A percentile compares a stretch with the other conserved stretches of the same genome.
phyloP scores from a whole-genome alignment of 2,113 vertebrate genomes.

The Helogale parvula region DNA sequence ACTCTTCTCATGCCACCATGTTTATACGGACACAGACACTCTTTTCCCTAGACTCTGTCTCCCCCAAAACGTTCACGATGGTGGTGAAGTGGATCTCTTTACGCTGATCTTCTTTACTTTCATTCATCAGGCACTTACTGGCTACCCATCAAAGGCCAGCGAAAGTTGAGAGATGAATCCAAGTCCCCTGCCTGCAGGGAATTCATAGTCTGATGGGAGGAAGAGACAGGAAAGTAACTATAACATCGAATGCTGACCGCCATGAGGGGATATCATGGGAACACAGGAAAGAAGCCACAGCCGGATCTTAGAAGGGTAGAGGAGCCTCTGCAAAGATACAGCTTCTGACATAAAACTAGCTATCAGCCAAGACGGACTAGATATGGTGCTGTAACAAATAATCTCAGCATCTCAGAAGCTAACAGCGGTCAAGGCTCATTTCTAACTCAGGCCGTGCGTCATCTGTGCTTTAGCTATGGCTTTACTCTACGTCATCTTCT shows the following conservation, averaged over 20 bases:
- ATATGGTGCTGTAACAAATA: background rate
- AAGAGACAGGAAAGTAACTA: background rate
- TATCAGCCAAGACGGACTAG: background rate
- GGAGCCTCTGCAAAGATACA: background rate
- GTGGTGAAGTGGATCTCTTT: background rate
- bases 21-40: fast-evolving
- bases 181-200: background rate
- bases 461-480: background rate
- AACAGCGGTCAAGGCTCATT: background rate
- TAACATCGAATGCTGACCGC: background rate
- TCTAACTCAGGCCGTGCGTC: background rate
- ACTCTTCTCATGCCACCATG: background rate
- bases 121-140: background rate
- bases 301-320: background rate
- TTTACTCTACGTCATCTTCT: background rate
- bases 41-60: background rate
- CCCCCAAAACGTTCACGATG: fast-evolving
- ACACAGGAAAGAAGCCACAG: background rate
- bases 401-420: background rate
- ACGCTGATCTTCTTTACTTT: background rate
- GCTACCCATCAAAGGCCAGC: background rate
- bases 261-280: background rate
- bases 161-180: background rate
- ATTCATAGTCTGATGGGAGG: background rate
- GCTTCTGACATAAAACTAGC: background rate